phyloP scores from a whole-genome alignment of 2,797 vertebrate genomes.

The Muraenolepis orangiensis region DNA sequence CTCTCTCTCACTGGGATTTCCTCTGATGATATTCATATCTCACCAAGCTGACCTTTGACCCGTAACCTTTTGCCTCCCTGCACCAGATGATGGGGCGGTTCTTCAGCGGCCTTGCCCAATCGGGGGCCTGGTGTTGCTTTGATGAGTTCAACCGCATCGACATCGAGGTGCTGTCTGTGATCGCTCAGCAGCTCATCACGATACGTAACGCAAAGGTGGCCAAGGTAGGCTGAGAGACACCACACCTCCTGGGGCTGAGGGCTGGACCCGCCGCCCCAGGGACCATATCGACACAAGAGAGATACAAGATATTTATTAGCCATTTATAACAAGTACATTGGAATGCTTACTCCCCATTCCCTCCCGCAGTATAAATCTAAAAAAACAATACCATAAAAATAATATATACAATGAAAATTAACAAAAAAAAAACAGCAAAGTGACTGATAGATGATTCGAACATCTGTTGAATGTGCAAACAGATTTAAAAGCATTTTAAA shows the following conservation, averaged over 20 bases:
- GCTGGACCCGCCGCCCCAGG: no score
- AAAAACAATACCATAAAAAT: no score
- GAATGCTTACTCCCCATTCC: no score
- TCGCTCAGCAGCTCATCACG: slow-evolving; percentile 85
- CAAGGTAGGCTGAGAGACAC: slow-evolving; percentile 67
- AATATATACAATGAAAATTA: no score
- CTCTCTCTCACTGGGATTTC: not conserved
- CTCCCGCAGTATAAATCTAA: no score
- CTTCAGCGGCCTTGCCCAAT: slow-evolving; percentile 86
- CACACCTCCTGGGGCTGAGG: not conserved
- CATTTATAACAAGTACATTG: no score
- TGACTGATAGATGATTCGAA: no score
- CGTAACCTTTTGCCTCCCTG: slow-evolving; percentile 1
- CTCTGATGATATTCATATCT: not conserved
- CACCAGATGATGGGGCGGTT: slow-evolving; percentile 87
- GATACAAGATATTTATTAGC: no score
- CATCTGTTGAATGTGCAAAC: no score
- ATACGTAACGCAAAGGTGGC: slow-evolving; percentile 84
- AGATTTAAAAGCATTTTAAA: no score
- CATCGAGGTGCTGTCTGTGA: slow-evolving; percentile 85
- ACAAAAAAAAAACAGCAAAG: no score
- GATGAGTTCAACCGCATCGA: slow-evolving; percentile 88
- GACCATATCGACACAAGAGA: no score
- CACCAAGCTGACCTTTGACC: not conserved
- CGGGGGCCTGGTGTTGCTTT: slow-evolving; percentile 88